Conservation (phyloP, 2,888 invertebrate species). For the Saturnia pavonia region DNA sequence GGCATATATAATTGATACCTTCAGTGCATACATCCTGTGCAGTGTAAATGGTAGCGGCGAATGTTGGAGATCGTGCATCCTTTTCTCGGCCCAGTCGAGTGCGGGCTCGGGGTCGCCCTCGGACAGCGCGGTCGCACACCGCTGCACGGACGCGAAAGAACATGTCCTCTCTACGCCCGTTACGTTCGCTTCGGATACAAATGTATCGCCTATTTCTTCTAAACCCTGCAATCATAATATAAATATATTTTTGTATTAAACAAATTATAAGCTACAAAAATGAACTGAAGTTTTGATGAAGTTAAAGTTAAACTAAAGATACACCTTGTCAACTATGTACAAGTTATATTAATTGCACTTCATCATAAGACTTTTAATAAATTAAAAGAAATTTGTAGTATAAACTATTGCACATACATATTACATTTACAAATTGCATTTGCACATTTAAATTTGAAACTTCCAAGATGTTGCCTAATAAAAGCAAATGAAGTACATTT, state of each 20-base stretch:
- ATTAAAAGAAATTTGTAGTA: too few relatives aligned
- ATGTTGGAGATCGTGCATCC: constrained; percentile 86
- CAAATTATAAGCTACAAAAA: background rate
- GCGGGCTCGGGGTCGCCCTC: constrained; percentile 92
- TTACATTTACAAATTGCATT: too few relatives aligned
- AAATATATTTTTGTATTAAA: background rate
- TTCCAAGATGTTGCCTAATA: too few relatives aligned
- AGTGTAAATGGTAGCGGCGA: constrained; percentile 74
- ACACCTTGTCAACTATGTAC: too few relatives aligned
- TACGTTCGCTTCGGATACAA: constrained; percentile 78
- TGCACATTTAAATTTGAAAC: too few relatives aligned
- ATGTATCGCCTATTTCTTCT: constrained; percentile 93
- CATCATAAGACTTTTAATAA: too few relatives aligned
- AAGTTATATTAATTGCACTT: too few relatives aligned
- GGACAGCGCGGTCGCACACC: constrained; percentile 93
- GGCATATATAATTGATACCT: constrained; percentile 48
- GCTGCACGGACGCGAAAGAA: constrained; percentile 82
- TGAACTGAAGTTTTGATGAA: too few relatives aligned
- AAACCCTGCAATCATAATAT: constrained; percentile 78
- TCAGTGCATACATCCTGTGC: constrained; percentile 72
- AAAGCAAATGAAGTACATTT: too few relatives aligned
- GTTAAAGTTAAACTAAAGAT: too few relatives aligned
- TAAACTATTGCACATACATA: too few relatives aligned
- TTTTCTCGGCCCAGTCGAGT: constrained; percentile 91
- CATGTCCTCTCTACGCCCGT: constrained; percentile 66